Evolutionary conservation across 1,140 invertebrate species (phyloP).

Genomic region (Luehdorfia chinensis): DNA sequence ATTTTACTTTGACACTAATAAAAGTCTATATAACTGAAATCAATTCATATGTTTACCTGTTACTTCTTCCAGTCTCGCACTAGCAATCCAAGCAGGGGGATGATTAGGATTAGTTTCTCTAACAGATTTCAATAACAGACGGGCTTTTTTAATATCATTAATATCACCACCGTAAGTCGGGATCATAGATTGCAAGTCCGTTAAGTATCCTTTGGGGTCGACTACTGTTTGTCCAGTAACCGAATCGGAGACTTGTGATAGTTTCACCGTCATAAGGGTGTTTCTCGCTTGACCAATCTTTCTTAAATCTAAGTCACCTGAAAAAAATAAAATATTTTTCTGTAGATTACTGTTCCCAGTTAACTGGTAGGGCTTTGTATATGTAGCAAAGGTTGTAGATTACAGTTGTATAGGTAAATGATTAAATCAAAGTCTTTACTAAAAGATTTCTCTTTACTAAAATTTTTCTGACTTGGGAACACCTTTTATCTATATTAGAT

Average conservation of each 20-base stretch:
- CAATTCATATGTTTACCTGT: slow-evolving; percentile 94
- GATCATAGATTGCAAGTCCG: slow-evolving; percentile 99
- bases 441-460: too few species aligned
- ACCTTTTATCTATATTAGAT: too few species aligned
- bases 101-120: slow-evolving; percentile 99
- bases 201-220: slow-evolving; percentile 99
- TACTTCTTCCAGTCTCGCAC: slow-evolving; percentile 98
- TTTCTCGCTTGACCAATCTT: slow-evolving; percentile 99
- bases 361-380: too few species aligned
- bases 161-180: slow-evolving; percentile 99
- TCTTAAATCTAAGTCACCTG: slow-evolving; percentile 96
- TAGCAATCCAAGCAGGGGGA: slow-evolving; percentile 99
- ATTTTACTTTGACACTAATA: too few species aligned
- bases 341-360: too few species aligned
- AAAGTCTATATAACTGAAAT: too few species aligned
- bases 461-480: too few species aligned
- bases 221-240: slow-evolving; percentile 99
- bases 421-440: too few species aligned
- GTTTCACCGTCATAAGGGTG: slow-evolving; percentile 99
- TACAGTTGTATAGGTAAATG: slow-evolving; percentile 7
- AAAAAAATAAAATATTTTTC: slow-evolving; percentile 40
- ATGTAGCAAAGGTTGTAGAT: too few species aligned
- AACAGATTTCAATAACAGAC: slow-evolving; percentile 97
- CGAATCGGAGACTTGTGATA: slow-evolving; percentile 98
- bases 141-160: slow-evolving; percentile 99